These are phyloP conservation scores for Microtus pennsylvanicus DNA, from an alignment of 2,113 vertebrate species.

Conservation along the genomic window DNA sequence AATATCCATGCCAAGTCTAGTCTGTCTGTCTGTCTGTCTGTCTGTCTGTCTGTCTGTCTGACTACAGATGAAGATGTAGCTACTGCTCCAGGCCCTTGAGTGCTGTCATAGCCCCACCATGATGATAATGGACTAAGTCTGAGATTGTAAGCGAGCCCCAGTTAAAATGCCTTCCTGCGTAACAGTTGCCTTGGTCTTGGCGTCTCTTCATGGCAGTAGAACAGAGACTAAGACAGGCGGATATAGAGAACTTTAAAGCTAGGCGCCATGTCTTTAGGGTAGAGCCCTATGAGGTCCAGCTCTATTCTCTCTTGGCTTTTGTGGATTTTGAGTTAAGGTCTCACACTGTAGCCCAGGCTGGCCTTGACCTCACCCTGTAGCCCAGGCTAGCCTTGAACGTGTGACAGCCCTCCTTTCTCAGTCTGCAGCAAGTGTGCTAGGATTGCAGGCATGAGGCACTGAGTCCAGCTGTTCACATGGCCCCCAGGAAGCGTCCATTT, in stretches of 20 bases:
- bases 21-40: neutral
- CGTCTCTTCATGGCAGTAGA: neutral
- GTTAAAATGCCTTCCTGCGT: neutral
- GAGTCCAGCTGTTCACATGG: neutral
- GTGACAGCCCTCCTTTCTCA: neutral
- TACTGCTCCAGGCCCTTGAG: neutral
- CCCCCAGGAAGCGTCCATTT: neutral
- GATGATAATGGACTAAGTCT: neutral
- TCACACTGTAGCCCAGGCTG: neutral
- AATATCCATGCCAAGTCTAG: neutral
- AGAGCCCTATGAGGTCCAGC: no score
- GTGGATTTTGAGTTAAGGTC: neutral
- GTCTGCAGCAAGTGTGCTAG: neutral
- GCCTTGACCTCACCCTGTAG: neutral
- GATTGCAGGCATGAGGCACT: neutral
- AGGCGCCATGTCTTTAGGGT: neutral
- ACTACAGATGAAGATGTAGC: neutral
- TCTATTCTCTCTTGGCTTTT: neutral
- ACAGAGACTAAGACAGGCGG: neutral
- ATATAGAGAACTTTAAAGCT: neutral
- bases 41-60: neutral
- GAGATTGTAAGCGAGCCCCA: neutral
- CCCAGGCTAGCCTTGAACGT: neutral
- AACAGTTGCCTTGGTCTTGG: neutral
- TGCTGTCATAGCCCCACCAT: neutral